Evolutionary conservation across 2,113 vertebrate species (phyloP).

Genomic region (Microtus ochrogaster): DNA sequence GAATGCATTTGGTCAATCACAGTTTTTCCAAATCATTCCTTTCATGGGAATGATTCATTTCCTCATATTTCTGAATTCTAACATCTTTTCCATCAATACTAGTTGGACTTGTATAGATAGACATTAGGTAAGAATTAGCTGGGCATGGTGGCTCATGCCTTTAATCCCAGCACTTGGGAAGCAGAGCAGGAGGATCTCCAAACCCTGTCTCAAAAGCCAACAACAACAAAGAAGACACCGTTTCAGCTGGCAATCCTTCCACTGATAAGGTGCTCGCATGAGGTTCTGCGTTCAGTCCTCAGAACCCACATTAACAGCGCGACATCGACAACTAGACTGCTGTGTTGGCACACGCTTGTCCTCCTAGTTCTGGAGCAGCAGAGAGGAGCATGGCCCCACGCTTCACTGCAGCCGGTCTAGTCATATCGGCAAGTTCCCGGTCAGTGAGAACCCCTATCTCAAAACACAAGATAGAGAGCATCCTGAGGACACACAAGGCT

Average conservation of each 20-base stretch:
- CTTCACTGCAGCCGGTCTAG: not conserved
- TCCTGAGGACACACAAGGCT: not conserved
- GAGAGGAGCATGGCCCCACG: not conserved
- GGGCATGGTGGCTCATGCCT: not conserved
- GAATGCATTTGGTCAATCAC: not conserved
- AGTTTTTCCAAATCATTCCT: not conserved
- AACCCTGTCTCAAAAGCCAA: too few relatives aligned
- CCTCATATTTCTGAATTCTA: conserved; percentile 27
- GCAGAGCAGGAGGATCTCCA: not conserved
- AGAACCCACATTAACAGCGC: not conserved
- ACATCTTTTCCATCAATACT: not conserved
- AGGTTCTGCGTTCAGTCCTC: not conserved
- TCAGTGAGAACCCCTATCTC: not conserved
- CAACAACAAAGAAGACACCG: too few relatives aligned
- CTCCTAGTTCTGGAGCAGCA: not conserved
- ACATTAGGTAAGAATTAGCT: conserved; percentile 22
- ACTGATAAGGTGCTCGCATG: not conserved
- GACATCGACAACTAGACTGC: not conserved
- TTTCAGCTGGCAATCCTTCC: not conserved
- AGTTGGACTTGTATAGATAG: conserved; percentile 2
- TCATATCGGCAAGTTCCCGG: not conserved
- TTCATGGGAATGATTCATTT: not conserved
- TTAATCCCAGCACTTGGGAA: not conserved
- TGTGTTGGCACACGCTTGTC: too few relatives aligned
- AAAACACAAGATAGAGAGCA: not conserved